A percentile compares a stretch with the other conserved stretches of the same genome.
phyloP scores from a whole-genome alignment of 2,113 vertebrate species.

The Hemibagrus wyckioides region DNA sequence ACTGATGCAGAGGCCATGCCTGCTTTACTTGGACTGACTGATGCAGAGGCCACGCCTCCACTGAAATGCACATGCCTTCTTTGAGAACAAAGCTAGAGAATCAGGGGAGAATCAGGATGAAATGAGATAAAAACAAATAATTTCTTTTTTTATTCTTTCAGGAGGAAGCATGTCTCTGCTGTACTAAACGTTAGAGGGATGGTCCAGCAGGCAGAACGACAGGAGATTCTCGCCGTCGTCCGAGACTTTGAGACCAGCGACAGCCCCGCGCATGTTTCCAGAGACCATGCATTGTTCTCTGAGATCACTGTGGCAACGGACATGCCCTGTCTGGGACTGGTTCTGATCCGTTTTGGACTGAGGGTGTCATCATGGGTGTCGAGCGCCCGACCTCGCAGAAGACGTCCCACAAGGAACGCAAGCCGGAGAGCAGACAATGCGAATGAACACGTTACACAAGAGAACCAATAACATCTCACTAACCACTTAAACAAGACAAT shows the following conservation, averaged over 20 bases:
- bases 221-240: conserved; percentile 84
- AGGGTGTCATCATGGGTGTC: conserved; percentile 73
- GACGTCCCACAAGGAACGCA: conserved; percentile 20
- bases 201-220: conserved; percentile 73
- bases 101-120: background rate
- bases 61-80: background rate
- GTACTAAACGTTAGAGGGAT: conserved; percentile 84
- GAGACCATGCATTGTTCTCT: conserved; percentile 77
- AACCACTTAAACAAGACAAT: background rate
- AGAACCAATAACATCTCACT: conserved; percentile 5
- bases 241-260: conserved; percentile 76
- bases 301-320: conserved; percentile 79
- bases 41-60: background rate
- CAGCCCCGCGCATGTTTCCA: conserved; percentile 48
- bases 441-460: conserved; percentile 9
- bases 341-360: conserved; percentile 71
- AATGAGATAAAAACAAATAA: background rate
- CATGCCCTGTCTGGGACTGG: conserved; percentile 78
- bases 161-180: conserved; percentile 83
- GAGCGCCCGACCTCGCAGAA: conserved; percentile 61
- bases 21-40: no score
- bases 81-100: background rate
- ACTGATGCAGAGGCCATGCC: no score
- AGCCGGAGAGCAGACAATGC: conserved; percentile 25
- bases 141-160: conserved; percentile 52